phyloP scores from a whole-genome alignment of 2,113 vertebrate genomes.

The Pantherophis guttatus region DNA sequence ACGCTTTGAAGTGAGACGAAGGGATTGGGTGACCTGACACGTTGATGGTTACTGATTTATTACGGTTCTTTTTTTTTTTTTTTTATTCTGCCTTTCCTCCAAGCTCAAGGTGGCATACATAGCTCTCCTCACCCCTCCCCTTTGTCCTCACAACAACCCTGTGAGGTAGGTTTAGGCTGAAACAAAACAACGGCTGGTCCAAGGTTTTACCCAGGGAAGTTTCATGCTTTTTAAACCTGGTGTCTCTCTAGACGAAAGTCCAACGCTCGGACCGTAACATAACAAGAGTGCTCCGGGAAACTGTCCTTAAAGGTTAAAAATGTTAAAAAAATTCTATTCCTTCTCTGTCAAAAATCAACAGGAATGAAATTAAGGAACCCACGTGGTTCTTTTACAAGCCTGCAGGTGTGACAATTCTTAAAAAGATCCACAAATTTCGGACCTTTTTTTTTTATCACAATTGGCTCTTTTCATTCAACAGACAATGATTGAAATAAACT shows the following conservation, averaged over 20 bases:
- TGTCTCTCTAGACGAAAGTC: not conserved
- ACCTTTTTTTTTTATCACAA: slow-evolving; percentile 4
- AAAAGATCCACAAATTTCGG: not conserved
- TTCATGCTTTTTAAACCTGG: not conserved
- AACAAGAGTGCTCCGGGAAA: not conserved
- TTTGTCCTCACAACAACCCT: slow-evolving; percentile 3
- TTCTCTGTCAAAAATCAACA: slow-evolving; percentile 50
- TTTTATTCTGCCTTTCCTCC: not conserved
- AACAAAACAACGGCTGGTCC: not conserved
- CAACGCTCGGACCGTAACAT: not conserved
- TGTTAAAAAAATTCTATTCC: slow-evolving; percentile 20
- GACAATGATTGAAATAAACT: not conserved
- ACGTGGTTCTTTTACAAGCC: slow-evolving; percentile 34
- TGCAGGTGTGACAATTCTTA: slow-evolving; percentile 11
- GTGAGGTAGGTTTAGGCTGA: not conserved
- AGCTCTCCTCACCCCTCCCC: not conserved
- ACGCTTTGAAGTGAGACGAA: not conserved
- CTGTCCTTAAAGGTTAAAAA: not conserved
- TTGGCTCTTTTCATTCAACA: not conserved
- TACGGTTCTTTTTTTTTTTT: not conserved
- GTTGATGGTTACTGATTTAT: not conserved
- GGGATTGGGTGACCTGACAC: not conserved
- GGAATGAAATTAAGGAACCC: slow-evolving; percentile 41
- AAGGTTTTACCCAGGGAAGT: not conserved
- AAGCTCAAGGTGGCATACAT: not conserved